phyloP scores from a whole-genome alignment of 1,140 invertebrate species.

The Cydia fagiglandana region DNA sequence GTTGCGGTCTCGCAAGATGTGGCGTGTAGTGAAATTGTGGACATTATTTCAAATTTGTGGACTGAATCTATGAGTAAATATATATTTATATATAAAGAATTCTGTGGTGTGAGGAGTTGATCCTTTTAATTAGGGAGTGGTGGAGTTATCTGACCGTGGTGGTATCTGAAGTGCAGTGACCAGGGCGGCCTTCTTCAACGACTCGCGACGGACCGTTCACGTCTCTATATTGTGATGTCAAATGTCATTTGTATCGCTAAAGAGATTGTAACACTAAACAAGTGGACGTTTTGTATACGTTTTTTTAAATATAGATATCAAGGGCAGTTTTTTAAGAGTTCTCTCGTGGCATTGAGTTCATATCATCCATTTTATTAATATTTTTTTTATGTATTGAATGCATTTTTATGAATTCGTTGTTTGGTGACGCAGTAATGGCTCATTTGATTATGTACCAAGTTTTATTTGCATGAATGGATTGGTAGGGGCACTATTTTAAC shows the following conservation, averaged over 20 bases:
- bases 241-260: conserved; percentile 72
- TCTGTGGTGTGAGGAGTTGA: conserved; percentile 76
- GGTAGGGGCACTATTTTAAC: background rate
- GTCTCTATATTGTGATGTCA: conserved; percentile 57
- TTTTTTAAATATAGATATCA: conserved; percentile 61
- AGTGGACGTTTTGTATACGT: conserved; percentile 75
- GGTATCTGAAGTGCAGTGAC: conserved; percentile 23
- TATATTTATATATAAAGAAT: conserved; percentile 76
- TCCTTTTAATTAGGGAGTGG: conserved; percentile 66
- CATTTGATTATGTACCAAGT: background rate
- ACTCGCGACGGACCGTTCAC: conserved; percentile 32
- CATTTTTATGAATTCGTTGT: background rate
- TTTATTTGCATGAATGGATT: background rate
- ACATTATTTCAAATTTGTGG: conserved; percentile 78
- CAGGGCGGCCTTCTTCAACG: background rate
- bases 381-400: conserved; percentile 11
- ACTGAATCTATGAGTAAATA: conserved; percentile 73
- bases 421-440: background rate
- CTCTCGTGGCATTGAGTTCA: conserved; percentile 70
- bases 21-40: conserved; percentile 68
- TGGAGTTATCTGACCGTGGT: conserved; percentile 49
- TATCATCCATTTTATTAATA: background rate
- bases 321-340: conserved; percentile 60
- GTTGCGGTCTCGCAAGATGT: conserved; percentile 55
- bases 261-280: conserved; percentile 66